Evolutionary conservation across 2,797 vertebrate genomes (phyloP), one percentile per base, ranked within the genome.

Genomic region (Poecilia wingei): DNA sequence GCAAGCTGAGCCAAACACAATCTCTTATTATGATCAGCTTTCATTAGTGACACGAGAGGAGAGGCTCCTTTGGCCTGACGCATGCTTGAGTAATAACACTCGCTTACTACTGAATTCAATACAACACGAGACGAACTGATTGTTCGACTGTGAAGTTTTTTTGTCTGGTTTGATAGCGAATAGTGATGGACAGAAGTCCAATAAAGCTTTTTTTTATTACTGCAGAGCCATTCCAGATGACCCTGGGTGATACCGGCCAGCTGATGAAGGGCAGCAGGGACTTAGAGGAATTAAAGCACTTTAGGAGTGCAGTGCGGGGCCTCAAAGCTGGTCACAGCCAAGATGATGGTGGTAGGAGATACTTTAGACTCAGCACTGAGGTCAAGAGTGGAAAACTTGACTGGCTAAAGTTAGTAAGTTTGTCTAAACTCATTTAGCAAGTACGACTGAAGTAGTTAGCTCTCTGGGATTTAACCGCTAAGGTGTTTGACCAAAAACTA

Each of bases 181-280:
- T 13, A 43, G 31, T 75, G 77, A 87, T 28, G 68, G 57, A 80
- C 61, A 70, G 61, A 79, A 78, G 46, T 86, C 71, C 82, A 82
- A 80, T 84, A 82, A 69, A 85, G 84, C 53, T 64, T 75, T 79
- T 79, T 80, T 79, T 80, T 87, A 89, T 87, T 82, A 80, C 76
- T 45, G 20, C 79, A 22, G 79, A 79, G 82, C 72, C 53, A 51
- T 75, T 84, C 73, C 73, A 75, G 77, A 87, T 88, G 85, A 87
- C 86, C 88, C 81, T 81, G 51, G 74, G 78, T 75, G 81, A 91
- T 86, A 85, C 45, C 45, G 64, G 36, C 78, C 74, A 86, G 76
- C 74, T 76, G 82, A 87, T 79, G 84, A 77, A 83, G 81, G 85
- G 61, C 83, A 82, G 73, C 4, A 28, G 33, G 75, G 53, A 75